A percentile compares a stretch with the other conserved stretches of the same genome.
phyloP scores from a whole-genome alignment of 2,888 invertebrate species.

The Nymphalis polychloros region DNA sequence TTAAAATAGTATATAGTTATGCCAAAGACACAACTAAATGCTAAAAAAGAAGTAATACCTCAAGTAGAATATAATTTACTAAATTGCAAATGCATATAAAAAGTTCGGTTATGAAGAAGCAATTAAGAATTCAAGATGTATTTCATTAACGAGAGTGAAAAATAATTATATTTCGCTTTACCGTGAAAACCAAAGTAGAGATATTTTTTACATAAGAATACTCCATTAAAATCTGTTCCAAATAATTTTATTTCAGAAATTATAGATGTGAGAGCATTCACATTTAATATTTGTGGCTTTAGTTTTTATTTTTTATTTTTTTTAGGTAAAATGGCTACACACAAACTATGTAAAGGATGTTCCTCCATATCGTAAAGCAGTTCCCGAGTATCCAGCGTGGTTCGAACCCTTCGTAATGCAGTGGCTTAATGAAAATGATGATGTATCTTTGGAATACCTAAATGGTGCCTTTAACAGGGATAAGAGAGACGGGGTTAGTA shows the following conservation, averaged over 20 bases:
- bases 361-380: constrained; percentile 97
- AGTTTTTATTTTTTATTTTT: background rate
- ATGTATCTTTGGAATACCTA: constrained; percentile 98
- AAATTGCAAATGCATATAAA: too few species aligned
- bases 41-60: too few species aligned
- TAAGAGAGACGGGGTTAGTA: constrained; percentile 94
- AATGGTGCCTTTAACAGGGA: constrained; percentile 99
- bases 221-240: constrained; percentile 1
- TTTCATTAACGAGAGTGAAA: constrained; percentile 5
- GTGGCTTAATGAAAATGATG: constrained; percentile 99
- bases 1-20: too few species aligned
- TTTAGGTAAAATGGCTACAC: constrained; percentile 96
- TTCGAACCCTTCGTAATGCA: constrained; percentile 99
- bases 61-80: too few species aligned
- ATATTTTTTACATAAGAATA: constrained; percentile 3
- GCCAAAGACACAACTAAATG: too few species aligned
- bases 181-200: background rate
- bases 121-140: background rate
- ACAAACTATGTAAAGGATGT: constrained; percentile 99
- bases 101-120: too few species aligned
- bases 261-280: background rate
- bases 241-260: background rate
- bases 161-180: background rate
- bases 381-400: constrained; percentile 99
- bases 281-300: background rate